Evolutionary conservation across 2,888 invertebrate genomes (phyloP).

Genomic region (Eulithis testata): DNA sequence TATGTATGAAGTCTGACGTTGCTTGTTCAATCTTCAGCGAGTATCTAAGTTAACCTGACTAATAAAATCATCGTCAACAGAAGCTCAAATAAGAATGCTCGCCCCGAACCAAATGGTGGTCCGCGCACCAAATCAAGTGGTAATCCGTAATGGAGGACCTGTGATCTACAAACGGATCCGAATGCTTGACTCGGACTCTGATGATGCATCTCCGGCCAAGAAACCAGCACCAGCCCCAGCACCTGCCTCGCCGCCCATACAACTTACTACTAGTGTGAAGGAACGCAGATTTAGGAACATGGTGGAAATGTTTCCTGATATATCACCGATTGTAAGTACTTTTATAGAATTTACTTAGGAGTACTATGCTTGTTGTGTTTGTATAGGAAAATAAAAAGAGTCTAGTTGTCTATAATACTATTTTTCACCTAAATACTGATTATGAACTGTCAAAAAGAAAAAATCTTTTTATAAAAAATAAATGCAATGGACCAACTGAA

Average conservation of each 20-base stretch:
- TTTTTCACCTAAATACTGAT: too few relatives aligned
- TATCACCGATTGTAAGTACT: conserved; percentile 83
- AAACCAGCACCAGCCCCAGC: conserved; percentile 43
- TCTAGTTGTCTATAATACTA: too few relatives aligned
- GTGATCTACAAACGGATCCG: conserved; percentile 74
- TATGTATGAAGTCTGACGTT: too few relatives aligned
- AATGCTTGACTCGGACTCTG: conserved; percentile 82
- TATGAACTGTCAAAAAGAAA: too few relatives aligned
- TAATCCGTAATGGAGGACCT: conserved; percentile 56
- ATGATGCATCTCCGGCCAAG: conserved; percentile 71
- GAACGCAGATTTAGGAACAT: conserved; percentile 86
- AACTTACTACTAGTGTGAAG: conserved; percentile 77
- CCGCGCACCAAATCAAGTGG: conserved; percentile 58
- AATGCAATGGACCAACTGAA: too few relatives aligned
- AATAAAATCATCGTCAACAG: conserved; percentile 39
- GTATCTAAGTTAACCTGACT: too few relatives aligned
- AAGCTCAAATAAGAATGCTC: conserved; percentile 63
- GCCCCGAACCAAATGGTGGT: conserved; percentile 59
- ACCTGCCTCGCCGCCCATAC: conserved; percentile 37
- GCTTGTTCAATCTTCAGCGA: too few relatives aligned
- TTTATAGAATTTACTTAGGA: too few relatives aligned
- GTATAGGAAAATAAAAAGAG: too few relatives aligned
- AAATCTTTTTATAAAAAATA: too few relatives aligned
- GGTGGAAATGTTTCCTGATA: conserved; percentile 85
- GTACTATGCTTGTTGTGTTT: too few relatives aligned